A percentile compares a stretch with the other conserved stretches of the same genome.
Conservation (phyloP, 2,797 vertebrate species). For the Hydrophis major region DNA sequence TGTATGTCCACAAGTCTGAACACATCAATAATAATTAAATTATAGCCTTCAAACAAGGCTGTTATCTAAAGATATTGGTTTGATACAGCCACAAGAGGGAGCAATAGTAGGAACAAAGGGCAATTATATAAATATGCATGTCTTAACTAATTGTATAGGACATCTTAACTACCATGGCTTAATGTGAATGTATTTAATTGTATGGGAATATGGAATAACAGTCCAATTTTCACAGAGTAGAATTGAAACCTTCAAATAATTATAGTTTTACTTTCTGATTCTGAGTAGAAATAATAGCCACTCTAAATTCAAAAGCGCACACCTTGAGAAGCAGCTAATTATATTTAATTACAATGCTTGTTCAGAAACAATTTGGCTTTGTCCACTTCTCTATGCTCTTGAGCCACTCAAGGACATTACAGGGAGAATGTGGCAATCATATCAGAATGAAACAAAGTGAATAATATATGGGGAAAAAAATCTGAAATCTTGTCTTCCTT, state of each 20-base stretch:
- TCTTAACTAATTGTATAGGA: neutral
- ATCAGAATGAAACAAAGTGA: neutral
- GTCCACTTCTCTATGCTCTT: neutral
- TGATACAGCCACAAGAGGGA: neutral
- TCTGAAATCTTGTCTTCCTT: neutral
- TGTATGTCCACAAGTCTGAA: neutral
- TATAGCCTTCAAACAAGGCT: neutral
- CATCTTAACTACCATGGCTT: neutral
- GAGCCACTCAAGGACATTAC: neutral
- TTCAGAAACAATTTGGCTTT: neutral
- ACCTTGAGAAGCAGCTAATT: neutral
- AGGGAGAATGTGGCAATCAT: neutral
- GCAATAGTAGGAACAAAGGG: neutral
- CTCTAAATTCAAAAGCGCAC: neutral
- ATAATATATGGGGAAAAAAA: neutral
- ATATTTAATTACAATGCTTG: neutral
- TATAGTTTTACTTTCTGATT: neutral
- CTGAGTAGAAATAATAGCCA: neutral
- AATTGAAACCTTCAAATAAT: neutral
- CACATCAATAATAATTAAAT: neutral
- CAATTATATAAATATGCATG: neutral
- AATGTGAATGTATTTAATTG: neutral
- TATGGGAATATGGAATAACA: neutral
- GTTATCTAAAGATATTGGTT: neutral
- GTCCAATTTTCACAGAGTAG: neutral